These are phyloP conservation scores for Campopleginae sp. DNA, from an alignment of 2,888 invertebrate species.

Conservation along the genomic window DNA sequence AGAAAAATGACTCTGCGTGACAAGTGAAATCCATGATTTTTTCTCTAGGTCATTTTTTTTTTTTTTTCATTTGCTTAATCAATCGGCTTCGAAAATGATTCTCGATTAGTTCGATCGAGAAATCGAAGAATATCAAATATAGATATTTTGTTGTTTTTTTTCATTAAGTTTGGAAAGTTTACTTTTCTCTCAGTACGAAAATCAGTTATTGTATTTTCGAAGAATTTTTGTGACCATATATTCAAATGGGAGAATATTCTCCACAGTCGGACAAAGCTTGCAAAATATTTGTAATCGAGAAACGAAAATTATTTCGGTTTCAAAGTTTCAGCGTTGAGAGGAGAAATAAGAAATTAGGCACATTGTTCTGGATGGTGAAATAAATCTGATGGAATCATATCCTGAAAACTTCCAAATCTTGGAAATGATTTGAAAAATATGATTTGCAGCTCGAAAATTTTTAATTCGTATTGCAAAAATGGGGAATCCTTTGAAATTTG, in stretches of 20 bases:
- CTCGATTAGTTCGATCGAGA: neutral
- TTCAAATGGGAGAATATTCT: too few relatives aligned
- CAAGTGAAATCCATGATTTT: neutral
- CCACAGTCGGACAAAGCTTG: too few relatives aligned
- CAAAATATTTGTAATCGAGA: too few relatives aligned
- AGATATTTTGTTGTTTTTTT: neutral
- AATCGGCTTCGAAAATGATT: too few relatives aligned
- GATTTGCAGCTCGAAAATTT: neutral
- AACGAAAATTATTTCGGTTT: too few relatives aligned
- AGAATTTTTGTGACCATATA: too few relatives aligned
- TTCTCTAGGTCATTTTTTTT: neutral
- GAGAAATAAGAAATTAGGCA: neutral
- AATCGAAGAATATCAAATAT: neutral
- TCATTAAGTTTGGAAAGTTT: too few relatives aligned
- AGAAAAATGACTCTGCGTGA: constrained; percentile 81
- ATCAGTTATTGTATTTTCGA: neutral
- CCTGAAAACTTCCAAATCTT: neutral
- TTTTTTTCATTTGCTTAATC: neutral
- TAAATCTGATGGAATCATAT: too few relatives aligned
- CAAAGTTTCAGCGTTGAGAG: neutral
- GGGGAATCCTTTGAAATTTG: neutral
- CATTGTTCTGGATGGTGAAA: neutral
- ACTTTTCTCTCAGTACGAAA: too few relatives aligned
- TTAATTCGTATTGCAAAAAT: neutral
- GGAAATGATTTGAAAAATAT: neutral